phyloP scores from a whole-genome alignment of 2,888 invertebrate species.

The Coenonympha glycerion region DNA sequence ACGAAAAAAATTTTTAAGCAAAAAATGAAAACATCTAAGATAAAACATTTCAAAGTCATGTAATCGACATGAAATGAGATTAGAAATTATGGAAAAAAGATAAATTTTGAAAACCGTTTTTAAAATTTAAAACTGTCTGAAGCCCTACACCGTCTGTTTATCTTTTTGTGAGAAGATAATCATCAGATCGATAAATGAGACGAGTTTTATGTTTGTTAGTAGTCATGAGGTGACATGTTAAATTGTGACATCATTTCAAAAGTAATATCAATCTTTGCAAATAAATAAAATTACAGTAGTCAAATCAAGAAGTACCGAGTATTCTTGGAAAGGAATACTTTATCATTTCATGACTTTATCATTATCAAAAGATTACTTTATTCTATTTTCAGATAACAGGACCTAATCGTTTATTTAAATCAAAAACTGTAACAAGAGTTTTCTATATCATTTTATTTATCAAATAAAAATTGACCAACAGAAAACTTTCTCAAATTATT shows the following conservation, averaged over 20 bases:
- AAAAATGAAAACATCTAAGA: background rate
- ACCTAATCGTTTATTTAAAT: background rate
- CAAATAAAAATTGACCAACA: background rate
- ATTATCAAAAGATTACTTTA: background rate
- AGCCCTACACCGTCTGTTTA: constrained; percentile 3
- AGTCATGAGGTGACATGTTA: background rate
- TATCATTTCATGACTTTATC: background rate
- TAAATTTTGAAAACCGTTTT: constrained; percentile 1
- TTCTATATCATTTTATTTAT: too few relatives aligned
- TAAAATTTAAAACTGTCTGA: background rate
- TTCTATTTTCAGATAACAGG: background rate
- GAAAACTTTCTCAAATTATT: background rate
- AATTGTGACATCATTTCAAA: background rate
- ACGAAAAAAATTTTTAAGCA: constrained; percentile 3
- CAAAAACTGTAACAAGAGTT: too few relatives aligned
- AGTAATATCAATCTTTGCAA: background rate
- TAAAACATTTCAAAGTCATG: constrained; percentile 20
- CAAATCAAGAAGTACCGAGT: background rate
- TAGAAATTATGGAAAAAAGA: background rate
- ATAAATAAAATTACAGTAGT: background rate
- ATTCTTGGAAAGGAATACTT: background rate
- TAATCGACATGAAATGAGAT: constrained; percentile 17
- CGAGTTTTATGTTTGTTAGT: background rate
- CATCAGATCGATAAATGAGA: background rate
- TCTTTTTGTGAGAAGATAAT: background rate